Percentiles rank a stretch among this genome's conserved stretches.
These are phyloP conservation scores for Sebastes miniatus DNA, from an alignment of 2,797 vertebrate genomes.

Conservation along the genomic window DNA sequence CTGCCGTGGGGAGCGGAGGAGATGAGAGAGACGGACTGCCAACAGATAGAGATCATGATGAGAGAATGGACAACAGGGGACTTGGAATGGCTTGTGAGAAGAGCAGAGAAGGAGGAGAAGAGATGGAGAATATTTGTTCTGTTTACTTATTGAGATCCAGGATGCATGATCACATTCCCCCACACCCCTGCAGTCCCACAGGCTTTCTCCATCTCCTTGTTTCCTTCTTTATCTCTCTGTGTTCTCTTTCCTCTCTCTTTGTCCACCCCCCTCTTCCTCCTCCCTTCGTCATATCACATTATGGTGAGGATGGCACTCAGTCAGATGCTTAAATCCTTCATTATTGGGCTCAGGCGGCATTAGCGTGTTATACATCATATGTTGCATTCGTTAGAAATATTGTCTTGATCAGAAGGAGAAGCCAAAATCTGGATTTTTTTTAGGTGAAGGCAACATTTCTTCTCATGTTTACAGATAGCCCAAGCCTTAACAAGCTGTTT, in stretches of 20 bases:
- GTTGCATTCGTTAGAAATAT: conserved; percentile 5
- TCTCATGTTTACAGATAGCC: background rate
- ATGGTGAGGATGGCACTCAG: conserved; percentile 31
- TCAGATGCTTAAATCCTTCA: conserved; percentile 52
- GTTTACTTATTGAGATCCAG: conserved; percentile 75
- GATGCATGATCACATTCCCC: conserved; percentile 57
- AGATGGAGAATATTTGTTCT: conserved; percentile 69
- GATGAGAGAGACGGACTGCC: conserved; percentile 62
- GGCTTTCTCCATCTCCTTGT: conserved; percentile 36
- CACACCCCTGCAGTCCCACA: conserved; percentile 24
- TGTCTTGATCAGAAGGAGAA: background rate
- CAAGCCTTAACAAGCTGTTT: conserved; percentile 22
- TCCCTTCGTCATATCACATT: conserved; percentile 34
- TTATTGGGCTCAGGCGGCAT: conserved; percentile 31
- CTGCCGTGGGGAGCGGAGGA: conserved; percentile 52
- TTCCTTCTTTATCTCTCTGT: conserved; percentile 33
- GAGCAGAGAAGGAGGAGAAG: conserved; percentile 49
- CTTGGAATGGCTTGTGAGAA: conserved; percentile 59
- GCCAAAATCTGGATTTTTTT: conserved; percentile 20
- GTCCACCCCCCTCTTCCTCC: background rate
- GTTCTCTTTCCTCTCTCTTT: conserved; percentile 28
- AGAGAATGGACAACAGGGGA: conserved; percentile 61
- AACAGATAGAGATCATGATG: conserved; percentile 71
- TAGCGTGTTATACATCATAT: conserved; percentile 27
- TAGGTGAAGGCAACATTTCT: background rate